Base-by-base conservation (phyloP, 2,113 vertebrate genomes). In the Ptyas mucosa region DNA sequence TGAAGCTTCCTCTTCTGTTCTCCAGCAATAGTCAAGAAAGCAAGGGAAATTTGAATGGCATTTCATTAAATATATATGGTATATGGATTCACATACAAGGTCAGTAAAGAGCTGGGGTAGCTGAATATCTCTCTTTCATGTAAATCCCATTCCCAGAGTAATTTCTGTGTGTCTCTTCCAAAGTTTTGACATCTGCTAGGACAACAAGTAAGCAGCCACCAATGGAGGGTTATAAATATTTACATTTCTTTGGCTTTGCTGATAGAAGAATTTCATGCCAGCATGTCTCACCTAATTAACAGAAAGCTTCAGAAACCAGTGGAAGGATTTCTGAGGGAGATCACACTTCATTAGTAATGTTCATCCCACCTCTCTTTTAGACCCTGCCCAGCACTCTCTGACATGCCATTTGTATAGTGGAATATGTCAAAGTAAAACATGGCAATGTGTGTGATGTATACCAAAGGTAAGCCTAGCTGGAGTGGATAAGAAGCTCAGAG, bases 211-310 rank as follows among this genome's bases (percentile, higher is more conserved):
- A 96, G 94, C 93, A 93, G 95, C 92, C 94, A 93, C 92, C 95
- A 95, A 96, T 94, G 93, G 93, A 94, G 94, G 93, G 95, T 94
- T 96, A 93, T 92, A 97, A 96, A 97, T 97, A 97, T 97, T 97
- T 97, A 97, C 96, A 95, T 97, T 97, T 75, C 90, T 87, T 87
- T 87, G 94, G 93, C 92, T 95, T 93, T 94, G 61, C 96, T 96
- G 97, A 97, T 97, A 97, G 95, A 91, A 90, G 94, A 89, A 94
- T 92, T 87, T 96, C 85, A 0, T 95, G 95, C 96, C 94, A 94
- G 90, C 91, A 20, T 0, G 94, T 97, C 95, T 95, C 96, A 97
- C 96, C 96, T 97, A 96, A 97, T 97, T 97, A 97, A 93, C 95
- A 93, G 93, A 5, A 0, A 91, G 94, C 92, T 94, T 85, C 94